phyloP scores from a whole-genome alignment of 2,797 vertebrate genomes.

The Rhyacichthys aspro region DNA sequence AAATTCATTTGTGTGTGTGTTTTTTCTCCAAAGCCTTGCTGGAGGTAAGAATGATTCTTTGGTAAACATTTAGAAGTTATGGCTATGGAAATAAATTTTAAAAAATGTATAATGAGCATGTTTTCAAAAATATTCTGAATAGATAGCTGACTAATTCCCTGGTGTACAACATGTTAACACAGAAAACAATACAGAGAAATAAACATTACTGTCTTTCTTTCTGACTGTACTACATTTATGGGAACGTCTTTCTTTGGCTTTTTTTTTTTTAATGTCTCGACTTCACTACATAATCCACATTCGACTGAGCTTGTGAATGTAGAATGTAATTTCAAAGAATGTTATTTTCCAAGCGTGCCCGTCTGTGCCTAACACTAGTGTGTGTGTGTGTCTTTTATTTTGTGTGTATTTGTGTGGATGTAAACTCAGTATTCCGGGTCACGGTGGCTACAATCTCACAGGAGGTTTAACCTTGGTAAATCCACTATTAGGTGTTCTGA shows the following conservation, averaged over 20 bases:
- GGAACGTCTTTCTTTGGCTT: slow-evolving; percentile 6
- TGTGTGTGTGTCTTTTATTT: slow-evolving; percentile 3
- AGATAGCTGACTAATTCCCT: slow-evolving; percentile 44
- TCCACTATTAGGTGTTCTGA: slow-evolving; percentile 77
- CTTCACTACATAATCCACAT: slow-evolving; percentile 31
- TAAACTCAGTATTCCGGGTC: slow-evolving; percentile 73
- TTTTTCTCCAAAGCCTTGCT: not conserved
- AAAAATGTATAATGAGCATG: slow-evolving; percentile 54
- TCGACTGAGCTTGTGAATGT: slow-evolving; percentile 15
- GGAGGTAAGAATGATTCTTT: slow-evolving; percentile 13
- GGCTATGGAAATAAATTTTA: slow-evolving; percentile 46
- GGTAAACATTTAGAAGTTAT: slow-evolving; percentile 19
- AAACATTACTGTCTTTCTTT: slow-evolving; percentile 45
- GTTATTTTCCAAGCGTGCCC: not conserved
- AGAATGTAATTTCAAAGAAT: slow-evolving; percentile 31
- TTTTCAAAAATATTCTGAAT: slow-evolving; percentile 54
- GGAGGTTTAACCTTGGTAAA: slow-evolving; percentile 79
- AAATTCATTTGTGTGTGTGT: too few relatives aligned
- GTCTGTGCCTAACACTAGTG: slow-evolving; percentile 3
- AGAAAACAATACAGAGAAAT: slow-evolving; percentile 59
- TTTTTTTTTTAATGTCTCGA: slow-evolving; percentile 21
- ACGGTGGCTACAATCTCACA: slow-evolving; percentile 70
- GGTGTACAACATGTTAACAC: too few relatives aligned
- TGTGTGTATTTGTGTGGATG: slow-evolving; percentile 45
- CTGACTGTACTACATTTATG: slow-evolving; percentile 18